phyloP scores from a whole-genome alignment of 2,888 invertebrate species.

The Podabrus alpinus region DNA sequence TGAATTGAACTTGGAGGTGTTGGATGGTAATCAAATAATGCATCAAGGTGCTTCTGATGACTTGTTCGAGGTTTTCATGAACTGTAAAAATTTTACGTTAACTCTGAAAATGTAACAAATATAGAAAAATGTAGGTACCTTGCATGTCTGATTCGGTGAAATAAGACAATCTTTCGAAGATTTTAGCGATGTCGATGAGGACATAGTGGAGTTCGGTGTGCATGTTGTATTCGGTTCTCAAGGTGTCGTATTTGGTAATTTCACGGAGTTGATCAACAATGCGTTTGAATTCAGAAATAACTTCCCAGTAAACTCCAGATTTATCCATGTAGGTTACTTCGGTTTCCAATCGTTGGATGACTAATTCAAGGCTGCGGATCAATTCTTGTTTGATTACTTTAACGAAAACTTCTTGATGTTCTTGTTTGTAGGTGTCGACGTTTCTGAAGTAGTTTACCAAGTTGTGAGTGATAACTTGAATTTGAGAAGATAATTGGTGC shows the following conservation, averaged over 20 bases:
- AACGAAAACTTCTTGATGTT: slow-evolving; percentile 4
- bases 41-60: slow-evolving; percentile 11
- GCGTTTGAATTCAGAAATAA: not conserved
- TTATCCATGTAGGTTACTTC: slow-evolving; percentile 8
- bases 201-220: slow-evolving; percentile 5
- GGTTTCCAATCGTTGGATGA: slow-evolving; percentile 6
- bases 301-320: not conserved
- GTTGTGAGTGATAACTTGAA: slow-evolving; percentile 17
- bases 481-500: slow-evolving; percentile 11
- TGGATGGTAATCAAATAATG: slow-evolving; percentile 18
- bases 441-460: slow-evolving; percentile 11
- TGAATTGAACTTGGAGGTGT: slow-evolving; percentile 15
- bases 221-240: not conserved
- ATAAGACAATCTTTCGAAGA: slow-evolving; percentile 12
- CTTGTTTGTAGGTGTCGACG: slow-evolving; percentile 4
- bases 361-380: not conserved
- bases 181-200: slow-evolving; percentile 7
- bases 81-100: not conserved
- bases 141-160: not conserved
- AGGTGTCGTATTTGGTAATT: not conserved
- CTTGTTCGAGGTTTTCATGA: slow-evolving; percentile 6
- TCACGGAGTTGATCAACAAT: not conserved
- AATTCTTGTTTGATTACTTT: slow-evolving; percentile 3
- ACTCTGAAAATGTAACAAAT: not conserved
- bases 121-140: not conserved